Evolutionary conservation across 2,113 vertebrate genomes (phyloP).

Genomic region (Andinoacara biseriatus): DNA sequence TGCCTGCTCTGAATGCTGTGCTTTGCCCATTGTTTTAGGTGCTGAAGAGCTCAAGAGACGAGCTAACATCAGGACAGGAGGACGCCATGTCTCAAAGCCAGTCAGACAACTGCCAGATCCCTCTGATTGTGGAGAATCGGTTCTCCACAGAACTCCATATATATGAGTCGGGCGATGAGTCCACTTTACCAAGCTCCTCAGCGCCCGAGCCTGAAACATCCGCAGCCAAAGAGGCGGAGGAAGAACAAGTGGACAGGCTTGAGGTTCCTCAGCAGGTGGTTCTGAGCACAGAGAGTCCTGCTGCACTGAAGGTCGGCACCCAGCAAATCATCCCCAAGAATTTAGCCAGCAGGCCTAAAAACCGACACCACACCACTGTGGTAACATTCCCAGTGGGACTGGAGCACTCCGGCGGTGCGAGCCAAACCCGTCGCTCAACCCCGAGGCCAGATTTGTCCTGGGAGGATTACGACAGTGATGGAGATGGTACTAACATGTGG

Average conservation of each 20-base stretch:
- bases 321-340: constrained; percentile 90
- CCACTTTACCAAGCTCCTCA: background rate
- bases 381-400: constrained; percentile 72
- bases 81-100: constrained; percentile 78
- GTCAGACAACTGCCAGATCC: constrained; percentile 66
- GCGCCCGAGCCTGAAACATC: background rate
- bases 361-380: constrained; percentile 85
- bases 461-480: constrained; percentile 82
- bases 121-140: constrained; percentile 73
- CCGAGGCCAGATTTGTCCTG: constrained; percentile 68
- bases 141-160: constrained; percentile 77
- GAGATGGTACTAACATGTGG: constrained; percentile 64
- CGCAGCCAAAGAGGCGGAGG: rapidly evolving
- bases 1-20: background rate
- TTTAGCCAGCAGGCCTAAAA: constrained; percentile 84
- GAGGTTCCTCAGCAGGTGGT: constrained; percentile 59
- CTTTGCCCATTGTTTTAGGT: constrained; percentile 43
- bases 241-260: background rate
- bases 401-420: constrained; percentile 27
- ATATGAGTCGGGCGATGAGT: constrained; percentile 54
- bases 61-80: background rate
- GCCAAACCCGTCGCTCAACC: constrained; percentile 34
- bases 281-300: constrained; percentile 88
- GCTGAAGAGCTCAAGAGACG: constrained; percentile 18
- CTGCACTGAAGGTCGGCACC: constrained; percentile 82